Evolutionary conservation across 2,113 vertebrate species (phyloP), one percentile per base, ranked within the genome.

Genomic region (Protobothrops flavoviridis): DNA sequence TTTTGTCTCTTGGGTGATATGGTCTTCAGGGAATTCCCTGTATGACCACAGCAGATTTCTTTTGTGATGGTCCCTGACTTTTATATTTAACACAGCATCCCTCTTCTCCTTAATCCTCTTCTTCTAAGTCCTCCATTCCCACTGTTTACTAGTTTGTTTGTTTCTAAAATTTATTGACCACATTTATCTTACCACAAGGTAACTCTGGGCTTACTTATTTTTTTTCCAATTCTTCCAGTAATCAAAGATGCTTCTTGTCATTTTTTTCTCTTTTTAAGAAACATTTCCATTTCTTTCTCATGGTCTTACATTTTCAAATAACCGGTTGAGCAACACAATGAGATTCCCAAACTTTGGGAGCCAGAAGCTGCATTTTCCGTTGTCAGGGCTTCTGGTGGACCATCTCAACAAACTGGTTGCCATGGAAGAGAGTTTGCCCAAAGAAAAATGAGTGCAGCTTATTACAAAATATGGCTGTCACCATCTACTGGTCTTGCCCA

Each of bases 51-150:
- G 64, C n/a, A 74, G 13, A 33, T 33, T n/a, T 17, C 0, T 74
- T 69, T 33, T n/a, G 29, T 17, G 64, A 74, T 33, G 64, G n/a
- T n/a, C 64, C 12, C 64, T 69, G 29, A 33, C 4, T 33, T 69
- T 69, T 33, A 69, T 69, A 29, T 69, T 64, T 33, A 33, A 69
- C 15, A 13, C 64, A 33, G 64, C 13, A 17, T 15, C n/a, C 29
- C 45, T 45, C 45, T 45, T 45, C 45, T 39, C 6, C 43, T 92
- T 95, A 92, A 94, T 91, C 57, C 33, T 94, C 92, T 94, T 95
- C 91, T 74, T 17, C n/a, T 74, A 33, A 74, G 13, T 74, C 13
- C 13, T 33, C 64, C 64, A 69, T 74, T 74, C 64, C 64, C n/a
- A n/a, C 56, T 53, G 52, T 53, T 53, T 53, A 5, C 11, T 52